Evolutionary conservation across 2,797 vertebrate species (phyloP), one percentile per base, ranked within the genome.

Genomic region (Melanotaenia boesemani): DNA sequence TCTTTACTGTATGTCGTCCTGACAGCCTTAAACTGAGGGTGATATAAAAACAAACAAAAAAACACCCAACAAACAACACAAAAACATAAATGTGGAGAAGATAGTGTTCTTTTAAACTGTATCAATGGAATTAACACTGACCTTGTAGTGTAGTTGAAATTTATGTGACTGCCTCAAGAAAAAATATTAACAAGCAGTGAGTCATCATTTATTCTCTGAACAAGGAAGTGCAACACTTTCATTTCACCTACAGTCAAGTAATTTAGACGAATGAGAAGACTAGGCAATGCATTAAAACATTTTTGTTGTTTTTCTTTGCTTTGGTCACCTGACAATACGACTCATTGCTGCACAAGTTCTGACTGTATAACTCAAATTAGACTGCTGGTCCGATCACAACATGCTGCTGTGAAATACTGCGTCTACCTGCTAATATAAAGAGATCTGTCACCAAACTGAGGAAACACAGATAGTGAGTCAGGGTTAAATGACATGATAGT

Each of bases 331-430:
- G 52, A 60, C 13, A 20, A 20, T 36, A 24, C 24, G 48, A 67
- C 24, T 64, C 57, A 60, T 24, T 37, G 37, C 39, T 41, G 13
- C 39, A 41, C 39, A 41, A 41, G 39, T 13, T 13, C 1, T 69
- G 62, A 62, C 67, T 41, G 13, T 41, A 41, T 2, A 41, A 41
- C 39, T 41, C 13, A 16, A 41, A 41, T 41, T 41, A 41, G 39
- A 54, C 10, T 54, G 54, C 46, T 50, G 69, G 41, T 55, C 26
- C 62, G 62, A 72, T 80, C 8, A 57, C 36, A 59, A 41, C 85
- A 75, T 24, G 26, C 36, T 52, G 34, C 34, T 81, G 85, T 79
- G 79, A 88, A 91, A 92, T 84, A 72, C 72, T 41, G 48, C 5
- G 58, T 13, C 24, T 54, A 37, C 46, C 60, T 70, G 76, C 63